Percentiles rank a stretch among this genome's conserved stretches.
These are phyloP conservation scores for Muschampia plurimacula DNA, from an alignment of 2,888 invertebrate species.

Conservation along the genomic window DNA sequence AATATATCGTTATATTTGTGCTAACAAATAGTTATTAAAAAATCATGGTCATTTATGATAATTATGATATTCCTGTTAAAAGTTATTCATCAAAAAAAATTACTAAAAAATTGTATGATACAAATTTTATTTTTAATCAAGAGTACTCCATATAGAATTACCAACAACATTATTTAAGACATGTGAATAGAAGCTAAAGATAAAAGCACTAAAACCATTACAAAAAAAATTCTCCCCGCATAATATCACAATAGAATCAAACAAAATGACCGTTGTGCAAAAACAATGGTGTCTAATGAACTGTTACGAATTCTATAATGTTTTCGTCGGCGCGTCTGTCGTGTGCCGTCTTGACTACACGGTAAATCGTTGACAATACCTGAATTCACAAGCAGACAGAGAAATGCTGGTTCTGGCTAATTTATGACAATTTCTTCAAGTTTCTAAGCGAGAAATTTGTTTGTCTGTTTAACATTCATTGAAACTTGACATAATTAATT, in stretches of 20 bases:
- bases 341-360: constrained; percentile 12
- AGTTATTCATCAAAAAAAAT: no score
- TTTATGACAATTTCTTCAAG: constrained; percentile 29
- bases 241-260: background rate
- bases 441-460: constrained; percentile 10
- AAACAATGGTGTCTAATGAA: constrained; percentile 16
- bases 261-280: background rate
- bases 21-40: background rate
- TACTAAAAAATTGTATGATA: background rate
- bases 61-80: no score
- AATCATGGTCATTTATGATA: no score
- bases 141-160: background rate
- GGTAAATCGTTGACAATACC: constrained; percentile 8
- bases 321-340: constrained; percentile 5
- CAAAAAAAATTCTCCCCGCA: background rate
- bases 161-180: background rate
- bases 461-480: constrained; percentile 1
- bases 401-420: constrained; percentile 17
- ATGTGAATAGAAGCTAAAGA: background rate
- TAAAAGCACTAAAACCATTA: background rate
- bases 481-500: background rate
- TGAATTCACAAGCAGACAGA: constrained; percentile 27
- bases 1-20: background rate
- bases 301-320: constrained; percentile 31
- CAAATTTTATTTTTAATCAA: background rate